These are phyloP conservation scores for Drosophila tsacasi DNA, from an alignment of 1,140 invertebrate genomes.

Conservation along the genomic window DNA sequence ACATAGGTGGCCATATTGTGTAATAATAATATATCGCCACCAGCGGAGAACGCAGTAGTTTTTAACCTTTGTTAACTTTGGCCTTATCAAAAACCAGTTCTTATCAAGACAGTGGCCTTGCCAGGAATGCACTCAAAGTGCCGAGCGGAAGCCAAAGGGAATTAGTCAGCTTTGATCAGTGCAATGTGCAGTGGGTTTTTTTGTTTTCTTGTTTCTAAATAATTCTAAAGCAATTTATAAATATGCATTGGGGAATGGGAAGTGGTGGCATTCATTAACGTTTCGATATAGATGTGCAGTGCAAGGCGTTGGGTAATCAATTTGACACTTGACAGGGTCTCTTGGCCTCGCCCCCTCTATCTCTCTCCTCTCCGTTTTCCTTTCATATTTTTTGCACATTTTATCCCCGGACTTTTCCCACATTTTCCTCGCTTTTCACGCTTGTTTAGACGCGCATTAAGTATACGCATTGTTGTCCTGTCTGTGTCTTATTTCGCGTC, in stretches of 20 bases:
- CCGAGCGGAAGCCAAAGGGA: conserved; percentile 10
- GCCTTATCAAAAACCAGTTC: conserved; percentile 22
- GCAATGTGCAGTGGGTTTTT: conserved; percentile 21
- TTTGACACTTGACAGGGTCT: conserved; percentile 66
- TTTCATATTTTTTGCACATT: conserved; percentile 2
- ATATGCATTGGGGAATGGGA: conserved; percentile 40
- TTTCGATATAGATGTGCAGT: conserved; percentile 31
- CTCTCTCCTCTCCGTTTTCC: background rate
- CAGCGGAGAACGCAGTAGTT: conserved; percentile 4
- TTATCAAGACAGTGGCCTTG: conserved; percentile 43
- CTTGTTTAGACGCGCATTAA: conserved; percentile 59
- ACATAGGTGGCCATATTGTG: conserved; percentile 6
- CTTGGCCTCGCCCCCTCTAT: background rate
- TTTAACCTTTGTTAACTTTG: conserved; percentile 45
- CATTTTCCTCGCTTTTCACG: conserved; percentile 31
- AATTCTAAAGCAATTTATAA: conserved; percentile 27
- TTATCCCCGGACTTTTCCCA: conserved; percentile 3
- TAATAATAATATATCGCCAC: conserved; percentile 14
- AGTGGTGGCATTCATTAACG: conserved; percentile 65
- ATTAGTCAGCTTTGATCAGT: conserved; percentile 23
- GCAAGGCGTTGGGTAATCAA: conserved; percentile 66
- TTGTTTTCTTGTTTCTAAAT: conserved; percentile 9
- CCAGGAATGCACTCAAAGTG: conserved; percentile 7
- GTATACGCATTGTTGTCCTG: conserved; percentile 61
- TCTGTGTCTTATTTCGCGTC: conserved; percentile 42